phyloP scores from a whole-genome alignment of 2,888 invertebrate species.

The Cabera pusaria region DNA sequence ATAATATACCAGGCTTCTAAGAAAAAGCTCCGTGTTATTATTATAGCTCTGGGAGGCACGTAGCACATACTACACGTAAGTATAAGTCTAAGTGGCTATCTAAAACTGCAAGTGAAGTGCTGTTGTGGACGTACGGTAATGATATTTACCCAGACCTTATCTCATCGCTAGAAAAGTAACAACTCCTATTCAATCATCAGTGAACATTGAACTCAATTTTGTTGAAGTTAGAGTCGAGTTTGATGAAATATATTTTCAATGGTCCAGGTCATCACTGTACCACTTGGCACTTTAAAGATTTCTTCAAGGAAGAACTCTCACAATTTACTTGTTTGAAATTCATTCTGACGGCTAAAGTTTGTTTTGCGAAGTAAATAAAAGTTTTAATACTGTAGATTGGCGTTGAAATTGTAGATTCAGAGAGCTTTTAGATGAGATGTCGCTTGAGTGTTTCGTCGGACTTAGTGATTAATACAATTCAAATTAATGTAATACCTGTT shows the following conservation, averaged over 20 bases:
- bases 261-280: conserved; percentile 45
- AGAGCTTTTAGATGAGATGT: conserved; percentile 33
- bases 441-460: conserved; percentile 21
- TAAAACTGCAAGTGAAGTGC: conserved; percentile 52
- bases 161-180: conserved; percentile 34
- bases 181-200: conserved; percentile 20
- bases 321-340: conserved; percentile 66
- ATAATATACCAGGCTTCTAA: too few species aligned
- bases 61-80: conserved; percentile 36
- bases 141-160: conserved; percentile 63
- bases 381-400: conserved; percentile 54
- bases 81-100: conserved; percentile 60
- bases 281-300: conserved; percentile 56
- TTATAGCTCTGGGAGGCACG: too few species aligned
- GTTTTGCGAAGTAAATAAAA: conserved; percentile 55
- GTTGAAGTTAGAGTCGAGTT: conserved; percentile 12
- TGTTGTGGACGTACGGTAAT: conserved; percentile 70
- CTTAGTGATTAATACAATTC: conserved; percentile 15
- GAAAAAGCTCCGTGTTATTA: too few species aligned
- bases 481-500: conserved; percentile 1
- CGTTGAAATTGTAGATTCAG: conserved; percentile 38
- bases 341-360: conserved; percentile 61
- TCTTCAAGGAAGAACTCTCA: conserved; percentile 58
- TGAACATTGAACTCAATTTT: conserved; percentile 16
- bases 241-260: conserved; percentile 11